phyloP scores from a whole-genome alignment of 2,113 vertebrate species.

The Gobio gobio region DNA sequence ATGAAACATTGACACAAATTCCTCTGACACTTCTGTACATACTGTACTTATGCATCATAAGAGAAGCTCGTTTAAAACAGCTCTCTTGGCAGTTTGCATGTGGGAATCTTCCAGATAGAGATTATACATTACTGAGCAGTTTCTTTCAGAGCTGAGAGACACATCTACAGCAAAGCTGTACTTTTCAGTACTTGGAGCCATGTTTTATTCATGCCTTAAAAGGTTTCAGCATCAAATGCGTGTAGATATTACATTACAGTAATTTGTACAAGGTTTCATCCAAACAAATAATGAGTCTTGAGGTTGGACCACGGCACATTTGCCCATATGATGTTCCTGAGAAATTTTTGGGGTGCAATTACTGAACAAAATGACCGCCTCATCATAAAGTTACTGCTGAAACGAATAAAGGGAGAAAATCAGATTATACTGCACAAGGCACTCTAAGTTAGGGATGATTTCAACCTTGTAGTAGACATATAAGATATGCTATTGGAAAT shows the following conservation, averaged over 20 bases:
- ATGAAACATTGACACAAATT: background rate
- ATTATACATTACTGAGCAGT: slow-evolving; percentile 35
- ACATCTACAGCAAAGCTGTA: slow-evolving; percentile 28
- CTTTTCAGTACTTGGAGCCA: slow-evolving; percentile 42
- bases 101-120: slow-evolving; percentile 35
- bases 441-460: background rate
- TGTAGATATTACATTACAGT: slow-evolving; percentile 45
- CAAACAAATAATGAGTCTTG: slow-evolving; percentile 44
- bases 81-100: slow-evolving; percentile 23
- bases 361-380: slow-evolving; percentile 27
- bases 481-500: background rate
- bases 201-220: slow-evolving; percentile 62
- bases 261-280: slow-evolving; percentile 49
- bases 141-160: slow-evolving; percentile 15
- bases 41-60: background rate
- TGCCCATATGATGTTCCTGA: slow-evolving; percentile 10
- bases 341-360: slow-evolving; percentile 7
- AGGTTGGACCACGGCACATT: slow-evolving; percentile 14
- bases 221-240: slow-evolving; percentile 41
- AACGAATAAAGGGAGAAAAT: background rate
- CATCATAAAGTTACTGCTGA: slow-evolving; percentile 26
- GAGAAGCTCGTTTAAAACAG: slow-evolving; percentile 6
- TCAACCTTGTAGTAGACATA: background rate
- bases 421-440: background rate
- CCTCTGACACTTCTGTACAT: background rate